Percentiles rank a stretch among this genome's conserved stretches.
Conservation (phyloP, 1,140 invertebrate species). For the Drosophila takahashii region DNA sequence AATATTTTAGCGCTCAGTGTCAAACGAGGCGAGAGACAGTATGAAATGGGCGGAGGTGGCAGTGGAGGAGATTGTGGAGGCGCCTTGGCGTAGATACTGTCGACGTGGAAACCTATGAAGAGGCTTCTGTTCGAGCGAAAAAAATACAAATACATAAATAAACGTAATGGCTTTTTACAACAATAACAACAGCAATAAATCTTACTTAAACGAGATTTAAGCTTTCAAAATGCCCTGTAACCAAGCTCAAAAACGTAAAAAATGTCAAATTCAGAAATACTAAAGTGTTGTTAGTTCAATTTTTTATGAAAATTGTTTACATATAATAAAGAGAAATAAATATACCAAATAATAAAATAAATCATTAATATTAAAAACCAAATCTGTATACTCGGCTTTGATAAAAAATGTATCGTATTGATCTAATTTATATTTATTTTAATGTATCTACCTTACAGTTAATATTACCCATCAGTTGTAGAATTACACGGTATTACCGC, state of each 20-base stretch:
- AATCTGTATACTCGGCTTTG: too few species aligned
- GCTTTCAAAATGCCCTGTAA: constrained; percentile 11
- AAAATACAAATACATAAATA: constrained; percentile 68
- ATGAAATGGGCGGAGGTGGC: constrained; percentile 7
- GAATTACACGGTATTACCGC: constrained; percentile 7
- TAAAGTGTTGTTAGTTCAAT: background rate
- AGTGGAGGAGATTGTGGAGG: background rate
- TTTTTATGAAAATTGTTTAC: too few species aligned
- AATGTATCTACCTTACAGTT: background rate
- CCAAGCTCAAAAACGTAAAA: background rate
- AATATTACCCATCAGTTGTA: background rate
- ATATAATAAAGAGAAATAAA: too few species aligned
- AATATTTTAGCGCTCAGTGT: constrained; percentile 63
- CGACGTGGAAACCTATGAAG: constrained; percentile 49
- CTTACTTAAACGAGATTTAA: background rate
- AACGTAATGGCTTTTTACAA: constrained; percentile 71
- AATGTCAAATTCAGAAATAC: background rate
- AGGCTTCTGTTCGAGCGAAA: constrained; percentile 26
- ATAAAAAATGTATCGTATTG: too few species aligned
- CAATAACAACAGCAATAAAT: constrained; percentile 41
- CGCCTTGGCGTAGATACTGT: constrained; percentile 10
- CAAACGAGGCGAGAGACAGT: constrained; percentile 65
- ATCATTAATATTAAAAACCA: background rate
- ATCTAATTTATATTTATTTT: background rate
- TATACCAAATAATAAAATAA: too few species aligned